Evolutionary conservation across 1,140 invertebrate species (phyloP).

Genomic region (Drosophila sulfurigaster): DNA sequence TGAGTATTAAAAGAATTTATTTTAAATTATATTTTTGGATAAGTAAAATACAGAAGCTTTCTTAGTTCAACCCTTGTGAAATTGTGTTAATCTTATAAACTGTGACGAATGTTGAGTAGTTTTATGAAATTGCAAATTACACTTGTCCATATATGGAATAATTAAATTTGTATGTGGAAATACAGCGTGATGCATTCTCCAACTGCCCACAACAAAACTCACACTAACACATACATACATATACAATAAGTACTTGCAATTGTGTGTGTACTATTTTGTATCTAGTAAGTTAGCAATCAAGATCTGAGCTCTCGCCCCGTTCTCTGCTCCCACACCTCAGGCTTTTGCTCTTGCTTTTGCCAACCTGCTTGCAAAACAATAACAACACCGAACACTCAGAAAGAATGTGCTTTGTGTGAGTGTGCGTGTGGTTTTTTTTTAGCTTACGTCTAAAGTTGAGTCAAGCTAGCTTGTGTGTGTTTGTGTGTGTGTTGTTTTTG

Average conservation of each 20-base stretch:
- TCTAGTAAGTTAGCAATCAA: constrained; percentile 24
- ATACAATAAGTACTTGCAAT: background rate
- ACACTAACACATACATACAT: background rate
- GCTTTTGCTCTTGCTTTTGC: constrained; percentile 2
- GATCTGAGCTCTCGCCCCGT: constrained; percentile 5
- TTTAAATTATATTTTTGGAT: no score
- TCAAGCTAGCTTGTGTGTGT: constrained; percentile 63
- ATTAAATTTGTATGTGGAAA: constrained; percentile 6
- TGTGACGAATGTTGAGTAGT: constrained; percentile 57
- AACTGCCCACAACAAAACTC: constrained; percentile 34
- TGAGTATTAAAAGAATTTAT: no score
- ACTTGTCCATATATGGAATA: constrained; percentile 20
- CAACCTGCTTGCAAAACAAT: constrained; percentile 15
- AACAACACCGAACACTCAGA: constrained; percentile 7
- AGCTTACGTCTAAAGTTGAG: constrained; percentile 65
- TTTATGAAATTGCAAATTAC: constrained; percentile 68
- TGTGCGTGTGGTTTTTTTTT: constrained; percentile 12
- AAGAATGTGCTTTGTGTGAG: constrained; percentile 20
- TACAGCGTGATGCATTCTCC: constrained; percentile 42
- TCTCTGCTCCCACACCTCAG: background rate
- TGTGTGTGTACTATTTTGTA: constrained; percentile 9
- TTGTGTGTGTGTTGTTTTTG: constrained; percentile 4
- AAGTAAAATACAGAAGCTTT: no score
- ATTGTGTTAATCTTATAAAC: constrained; percentile 9
- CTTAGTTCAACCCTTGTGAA: no score